Conservation (phyloP, 2,113 vertebrate species). For the Myocastor coypus region DNA sequence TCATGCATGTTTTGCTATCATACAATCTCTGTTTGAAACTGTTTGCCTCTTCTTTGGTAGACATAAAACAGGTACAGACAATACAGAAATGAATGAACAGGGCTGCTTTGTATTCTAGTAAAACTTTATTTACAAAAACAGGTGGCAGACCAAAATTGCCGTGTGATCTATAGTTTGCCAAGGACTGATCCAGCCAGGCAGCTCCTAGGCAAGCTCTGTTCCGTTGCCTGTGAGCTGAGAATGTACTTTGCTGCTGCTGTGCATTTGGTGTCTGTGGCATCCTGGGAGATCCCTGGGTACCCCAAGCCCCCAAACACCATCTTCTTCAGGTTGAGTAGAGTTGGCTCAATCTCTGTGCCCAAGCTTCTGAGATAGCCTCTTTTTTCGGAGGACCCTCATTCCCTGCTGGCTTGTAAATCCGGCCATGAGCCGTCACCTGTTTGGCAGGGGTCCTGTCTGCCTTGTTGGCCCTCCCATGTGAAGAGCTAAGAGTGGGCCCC, state of each 20-base stretch:
- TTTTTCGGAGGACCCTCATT: background rate
- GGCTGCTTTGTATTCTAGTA: background rate
- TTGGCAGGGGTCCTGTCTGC: constrained; percentile 39
- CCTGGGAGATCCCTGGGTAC: background rate
- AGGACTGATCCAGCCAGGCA: background rate
- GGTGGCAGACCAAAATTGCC: background rate
- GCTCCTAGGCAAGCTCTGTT: background rate
- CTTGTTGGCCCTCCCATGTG: background rate
- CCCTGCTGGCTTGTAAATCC: constrained; percentile 3
- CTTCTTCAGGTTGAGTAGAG: background rate
- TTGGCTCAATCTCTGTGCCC: background rate
- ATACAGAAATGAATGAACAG: background rate
- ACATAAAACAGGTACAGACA: background rate
- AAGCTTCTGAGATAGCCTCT: background rate
- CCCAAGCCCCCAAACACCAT: background rate
- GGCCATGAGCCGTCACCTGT: constrained; percentile 43
- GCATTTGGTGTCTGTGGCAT: background rate
- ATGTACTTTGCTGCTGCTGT: background rate
- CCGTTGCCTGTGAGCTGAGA: background rate
- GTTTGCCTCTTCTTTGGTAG: background rate
- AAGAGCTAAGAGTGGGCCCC: constrained; percentile 33
- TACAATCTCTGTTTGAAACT: constrained; percentile 32
- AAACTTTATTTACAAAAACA: constrained; percentile 51
- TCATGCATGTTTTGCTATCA: background rate
- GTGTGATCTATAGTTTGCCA: background rate